A percentile compares a stretch with the other conserved stretches of the same genome.
These are phyloP conservation scores for Pristionchus exspectatus DNA, from an alignment of 2,888 invertebrate species.

Conservation along the genomic window DNA sequence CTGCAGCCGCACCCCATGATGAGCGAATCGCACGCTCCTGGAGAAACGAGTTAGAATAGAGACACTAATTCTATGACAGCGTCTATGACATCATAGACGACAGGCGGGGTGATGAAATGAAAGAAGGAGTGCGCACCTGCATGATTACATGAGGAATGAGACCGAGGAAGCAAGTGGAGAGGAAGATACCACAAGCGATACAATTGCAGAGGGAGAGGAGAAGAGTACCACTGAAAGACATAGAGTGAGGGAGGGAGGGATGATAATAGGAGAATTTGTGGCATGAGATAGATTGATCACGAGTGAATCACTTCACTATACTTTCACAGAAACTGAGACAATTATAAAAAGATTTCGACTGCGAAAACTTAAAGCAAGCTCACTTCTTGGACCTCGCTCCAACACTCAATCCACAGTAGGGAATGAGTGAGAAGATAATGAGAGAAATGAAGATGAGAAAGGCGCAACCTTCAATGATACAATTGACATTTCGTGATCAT, in stretches of 20 bases:
- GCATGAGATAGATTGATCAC: background rate
- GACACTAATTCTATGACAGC: background rate
- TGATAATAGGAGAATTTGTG: background rate
- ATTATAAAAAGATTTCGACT: background rate
- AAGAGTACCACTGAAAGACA: slow-evolving; percentile 47
- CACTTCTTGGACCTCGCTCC: slow-evolving; percentile 50
- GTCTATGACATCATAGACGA: background rate
- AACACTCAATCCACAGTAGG: slow-evolving; percentile 54
- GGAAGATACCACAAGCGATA: slow-evolving; percentile 83
- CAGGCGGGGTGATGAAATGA: background rate
- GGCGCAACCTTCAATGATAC: slow-evolving; percentile 51
- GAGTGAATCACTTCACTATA: background rate
- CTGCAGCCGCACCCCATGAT: slow-evolving; percentile 54
- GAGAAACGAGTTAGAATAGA: background rate
- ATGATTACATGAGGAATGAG: slow-evolving; percentile 81
- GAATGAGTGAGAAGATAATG: slow-evolving; percentile 56
- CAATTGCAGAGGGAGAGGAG: slow-evolving; percentile 79
- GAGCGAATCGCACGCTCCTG: slow-evolving; percentile 3
- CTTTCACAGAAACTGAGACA: background rate
- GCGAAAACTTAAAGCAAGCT: background rate
- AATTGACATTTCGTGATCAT: background rate
- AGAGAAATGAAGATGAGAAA: slow-evolving; percentile 57
- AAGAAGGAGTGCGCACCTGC: background rate
- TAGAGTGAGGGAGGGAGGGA: background rate
- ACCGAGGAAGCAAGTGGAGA: slow-evolving; percentile 83